Percentiles rank a stretch among this genome's conserved stretches.
These are phyloP conservation scores for Dicentrarchus labrax DNA, from an alignment of 2,113 vertebrate species.

Conservation along the genomic window DNA sequence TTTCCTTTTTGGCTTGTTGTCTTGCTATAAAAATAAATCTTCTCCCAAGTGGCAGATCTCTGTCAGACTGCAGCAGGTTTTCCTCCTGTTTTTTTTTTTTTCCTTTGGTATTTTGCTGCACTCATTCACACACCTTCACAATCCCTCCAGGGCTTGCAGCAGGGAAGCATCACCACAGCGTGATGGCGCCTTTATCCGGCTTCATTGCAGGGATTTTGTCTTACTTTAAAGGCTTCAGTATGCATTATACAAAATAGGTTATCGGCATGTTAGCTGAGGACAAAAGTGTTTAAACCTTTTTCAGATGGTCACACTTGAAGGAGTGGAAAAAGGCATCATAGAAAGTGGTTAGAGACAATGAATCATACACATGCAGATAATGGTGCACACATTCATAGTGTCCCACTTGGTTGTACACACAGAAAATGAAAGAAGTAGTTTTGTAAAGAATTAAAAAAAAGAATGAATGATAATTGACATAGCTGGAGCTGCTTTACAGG, in stretches of 20 bases:
- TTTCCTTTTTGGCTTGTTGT: constrained; percentile 12
- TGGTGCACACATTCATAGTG: not conserved
- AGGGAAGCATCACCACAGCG: constrained; percentile 15
- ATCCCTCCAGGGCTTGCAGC: constrained; percentile 33
- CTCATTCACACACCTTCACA: constrained; percentile 20
- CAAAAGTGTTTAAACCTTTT: not conserved
- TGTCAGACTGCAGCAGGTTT: constrained; percentile 55
- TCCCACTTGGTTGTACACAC: not conserved
- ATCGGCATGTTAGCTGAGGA: not conserved
- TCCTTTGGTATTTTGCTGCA: constrained; percentile 23
- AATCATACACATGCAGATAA: not conserved
- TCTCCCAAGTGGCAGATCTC: constrained; percentile 32
- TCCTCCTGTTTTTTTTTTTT: constrained; percentile 21
- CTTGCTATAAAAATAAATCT: constrained; percentile 43
- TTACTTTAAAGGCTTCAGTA: not conserved
- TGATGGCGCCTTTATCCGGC: constrained; percentile 4
- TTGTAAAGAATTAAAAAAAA: not conserved
- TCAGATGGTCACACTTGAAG: not conserved
- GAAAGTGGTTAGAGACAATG: not conserved
- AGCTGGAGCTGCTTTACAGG: not conserved
- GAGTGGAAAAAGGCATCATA: not conserved
- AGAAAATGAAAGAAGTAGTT: not conserved
- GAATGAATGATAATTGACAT: not conserved
- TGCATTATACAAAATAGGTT: constrained; percentile 11
- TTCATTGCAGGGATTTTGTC: not conserved